These are phyloP conservation scores for Pterostichus niger DNA, from an alignment of 2,888 invertebrate species.

Conservation along the genomic window DNA sequence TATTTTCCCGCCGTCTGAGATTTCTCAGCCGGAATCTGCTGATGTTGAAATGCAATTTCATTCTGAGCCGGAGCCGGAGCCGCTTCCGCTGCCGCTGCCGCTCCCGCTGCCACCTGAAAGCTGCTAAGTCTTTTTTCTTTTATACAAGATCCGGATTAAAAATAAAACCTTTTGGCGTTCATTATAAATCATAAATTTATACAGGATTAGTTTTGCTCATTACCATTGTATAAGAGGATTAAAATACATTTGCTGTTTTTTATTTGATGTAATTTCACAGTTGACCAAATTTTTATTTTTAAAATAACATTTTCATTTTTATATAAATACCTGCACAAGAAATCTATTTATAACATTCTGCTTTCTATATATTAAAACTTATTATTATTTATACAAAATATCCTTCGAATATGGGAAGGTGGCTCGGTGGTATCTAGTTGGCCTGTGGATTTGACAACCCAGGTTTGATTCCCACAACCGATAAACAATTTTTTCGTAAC, in stretches of 20 bases:
- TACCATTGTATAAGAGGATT: conserved; percentile 49
- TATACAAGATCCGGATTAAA: conserved; percentile 50
- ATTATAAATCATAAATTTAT: conserved; percentile 54
- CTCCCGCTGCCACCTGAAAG: conserved; percentile 42
- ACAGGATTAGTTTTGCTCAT: conserved; percentile 53
- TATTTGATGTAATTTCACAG: not conserved
- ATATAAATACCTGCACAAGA: no score
- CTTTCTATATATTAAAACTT: no score
- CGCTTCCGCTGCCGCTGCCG: no score
- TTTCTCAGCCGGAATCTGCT: conserved; percentile 27
- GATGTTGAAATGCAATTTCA: conserved; percentile 49
- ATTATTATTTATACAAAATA: no score
- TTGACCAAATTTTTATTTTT: no score
- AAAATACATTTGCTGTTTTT: conserved; percentile 33
- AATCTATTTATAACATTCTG: no score
- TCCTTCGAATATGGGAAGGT: no score
- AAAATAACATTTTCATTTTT: no score
- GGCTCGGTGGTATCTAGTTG: no score
- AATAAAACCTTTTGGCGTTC: conserved; percentile 55
- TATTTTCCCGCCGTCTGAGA: conserved; percentile 46
- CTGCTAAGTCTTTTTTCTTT: conserved; percentile 46
- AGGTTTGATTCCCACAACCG: no score
- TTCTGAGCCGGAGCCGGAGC: not conserved
- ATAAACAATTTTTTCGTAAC: no score
- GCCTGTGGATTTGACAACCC: no score